phyloP scores from a whole-genome alignment of 2,888 invertebrate genomes.

The Andrena praecox region DNA sequence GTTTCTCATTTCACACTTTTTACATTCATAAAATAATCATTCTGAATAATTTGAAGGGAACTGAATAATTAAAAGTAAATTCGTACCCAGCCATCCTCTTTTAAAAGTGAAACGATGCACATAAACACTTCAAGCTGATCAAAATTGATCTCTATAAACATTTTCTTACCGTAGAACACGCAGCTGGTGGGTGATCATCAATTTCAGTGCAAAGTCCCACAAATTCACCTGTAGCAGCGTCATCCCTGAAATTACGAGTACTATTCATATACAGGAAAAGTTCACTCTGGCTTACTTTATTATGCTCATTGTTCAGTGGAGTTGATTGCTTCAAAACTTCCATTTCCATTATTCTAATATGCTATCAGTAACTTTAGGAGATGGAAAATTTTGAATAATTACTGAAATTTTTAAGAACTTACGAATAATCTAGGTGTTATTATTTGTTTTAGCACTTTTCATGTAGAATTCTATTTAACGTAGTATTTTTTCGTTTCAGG shows the following conservation, averaged over 20 bases:
- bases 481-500: conserved; percentile 75
- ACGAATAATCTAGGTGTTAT: background rate
- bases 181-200: background rate
- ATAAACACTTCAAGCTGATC: too few relatives aligned
- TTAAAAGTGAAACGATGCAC: too few relatives aligned
- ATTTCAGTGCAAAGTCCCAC: conserved; percentile 22
- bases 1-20: background rate
- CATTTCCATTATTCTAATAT: too few relatives aligned
- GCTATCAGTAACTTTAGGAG: too few relatives aligned
- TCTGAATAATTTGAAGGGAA: background rate
- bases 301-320: too few relatives aligned
- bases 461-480: background rate
- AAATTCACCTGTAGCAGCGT: background rate
- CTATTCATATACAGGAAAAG: background rate
- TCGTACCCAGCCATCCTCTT: too few relatives aligned
- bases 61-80: too few relatives aligned
- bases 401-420: background rate
- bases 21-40: too few relatives aligned
- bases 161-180: conserved; percentile 39
- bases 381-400: too few relatives aligned
- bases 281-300: too few relatives aligned
- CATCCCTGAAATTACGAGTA: conserved; percentile 24
- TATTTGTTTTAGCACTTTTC: background rate
- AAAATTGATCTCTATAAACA: too few relatives aligned
- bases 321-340: too few relatives aligned